Evolutionary conservation across 37 sponge, comb jelly and placozoan species (phyloP).

Genomic region (Halichondria panicea): DNA sequence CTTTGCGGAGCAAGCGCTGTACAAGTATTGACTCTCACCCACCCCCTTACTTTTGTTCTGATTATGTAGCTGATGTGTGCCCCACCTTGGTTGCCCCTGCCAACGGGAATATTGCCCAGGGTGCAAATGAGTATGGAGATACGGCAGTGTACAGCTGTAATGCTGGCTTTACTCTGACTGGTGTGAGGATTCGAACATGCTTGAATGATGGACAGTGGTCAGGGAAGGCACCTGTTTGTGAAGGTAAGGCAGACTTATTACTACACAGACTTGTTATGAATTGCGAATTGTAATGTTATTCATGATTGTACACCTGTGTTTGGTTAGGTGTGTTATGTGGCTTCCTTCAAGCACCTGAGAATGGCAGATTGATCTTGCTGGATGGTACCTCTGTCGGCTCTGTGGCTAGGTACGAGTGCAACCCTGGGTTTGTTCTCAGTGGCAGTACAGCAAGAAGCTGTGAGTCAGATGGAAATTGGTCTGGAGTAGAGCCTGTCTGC

Average conservation of each 20-base stretch:
- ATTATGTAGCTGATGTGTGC: too few species aligned
- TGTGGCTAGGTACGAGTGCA: constrained; percentile 38
- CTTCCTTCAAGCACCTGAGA: constrained; percentile 25
- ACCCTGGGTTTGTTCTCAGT: constrained; percentile 25
- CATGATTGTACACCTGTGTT: too few species aligned
- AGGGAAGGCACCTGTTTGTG: constrained; percentile 29
- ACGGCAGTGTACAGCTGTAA: constrained; percentile 15
- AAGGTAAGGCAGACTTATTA: not conserved
- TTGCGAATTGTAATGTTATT: too few species aligned
- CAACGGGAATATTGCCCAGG: too few species aligned
- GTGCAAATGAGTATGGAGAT: too few species aligned
- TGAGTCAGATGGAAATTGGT: constrained; percentile 48
- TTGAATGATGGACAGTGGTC: constrained; percentile 23
- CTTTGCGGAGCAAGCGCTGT: too few species aligned
- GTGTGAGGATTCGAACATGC: constrained; percentile 4
- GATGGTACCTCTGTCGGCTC: constrained; percentile 38
- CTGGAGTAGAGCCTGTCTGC: constrained; percentile 35
- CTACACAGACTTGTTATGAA: too few species aligned
- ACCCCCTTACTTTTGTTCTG: too few species aligned
- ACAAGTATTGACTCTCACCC: too few species aligned
- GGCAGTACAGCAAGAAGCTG: constrained; percentile 31
- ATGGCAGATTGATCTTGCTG: constrained; percentile 16
- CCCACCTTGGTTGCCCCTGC: too few species aligned
- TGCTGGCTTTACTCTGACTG: constrained; percentile 9
- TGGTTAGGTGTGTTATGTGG: constrained; percentile 72